A percentile compares a stretch with the other conserved stretches of the same genome.
These are phyloP conservation scores for Poecilia wingei DNA, from an alignment of 2,797 vertebrate species.

Conservation along the genomic window DNA sequence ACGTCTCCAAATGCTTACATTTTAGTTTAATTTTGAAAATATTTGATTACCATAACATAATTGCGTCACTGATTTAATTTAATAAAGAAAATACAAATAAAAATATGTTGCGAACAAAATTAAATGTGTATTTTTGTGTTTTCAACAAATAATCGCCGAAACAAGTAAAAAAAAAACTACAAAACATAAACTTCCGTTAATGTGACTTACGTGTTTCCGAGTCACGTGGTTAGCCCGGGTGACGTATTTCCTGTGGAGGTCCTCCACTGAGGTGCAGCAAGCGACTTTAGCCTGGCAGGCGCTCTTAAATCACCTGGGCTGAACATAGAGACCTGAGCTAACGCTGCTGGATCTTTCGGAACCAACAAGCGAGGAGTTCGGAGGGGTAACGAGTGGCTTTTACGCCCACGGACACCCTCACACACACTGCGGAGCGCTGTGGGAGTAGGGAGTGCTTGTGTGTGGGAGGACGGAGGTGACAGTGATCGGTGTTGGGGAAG, in stretches of 20 bases:
- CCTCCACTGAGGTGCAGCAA: conserved; percentile 48
- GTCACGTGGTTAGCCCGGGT: background rate
- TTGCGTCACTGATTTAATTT: no score
- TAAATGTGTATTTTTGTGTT: background rate
- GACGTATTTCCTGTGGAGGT: conserved; percentile 15
- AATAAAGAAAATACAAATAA: no score
- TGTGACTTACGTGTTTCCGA: background rate
- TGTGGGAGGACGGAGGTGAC: conserved; percentile 26
- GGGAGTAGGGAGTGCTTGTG: background rate
- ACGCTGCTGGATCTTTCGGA: background rate
- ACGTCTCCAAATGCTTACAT: no score
- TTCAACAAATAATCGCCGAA: background rate
- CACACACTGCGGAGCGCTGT: background rate
- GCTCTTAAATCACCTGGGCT: conserved; percentile 20
- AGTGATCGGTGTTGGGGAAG: conserved; percentile 4
- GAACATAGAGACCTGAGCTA: background rate
- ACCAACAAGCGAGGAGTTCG: background rate
- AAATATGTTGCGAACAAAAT: background rate
- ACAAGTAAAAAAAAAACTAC: background rate
- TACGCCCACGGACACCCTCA: background rate
- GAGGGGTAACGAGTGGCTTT: background rate
- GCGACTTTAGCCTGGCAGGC: background rate
- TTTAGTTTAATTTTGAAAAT: background rate
- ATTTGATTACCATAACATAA: background rate
- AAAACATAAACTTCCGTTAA: background rate